Evolutionary conservation across 2,888 invertebrate genomes (phyloP).

Genomic region (Celastrina argiolus): DNA sequence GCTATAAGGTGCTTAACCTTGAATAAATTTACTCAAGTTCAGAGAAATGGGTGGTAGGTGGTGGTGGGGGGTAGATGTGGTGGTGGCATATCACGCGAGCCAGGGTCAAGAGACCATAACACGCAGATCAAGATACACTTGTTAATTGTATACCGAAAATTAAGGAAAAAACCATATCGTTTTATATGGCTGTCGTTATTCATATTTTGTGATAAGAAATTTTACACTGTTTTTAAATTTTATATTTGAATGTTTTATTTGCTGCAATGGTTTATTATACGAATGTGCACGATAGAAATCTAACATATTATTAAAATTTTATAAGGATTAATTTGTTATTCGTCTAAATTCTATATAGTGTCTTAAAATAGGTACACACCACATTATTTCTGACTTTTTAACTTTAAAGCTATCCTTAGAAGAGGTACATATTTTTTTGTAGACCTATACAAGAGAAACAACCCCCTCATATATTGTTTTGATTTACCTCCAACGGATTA

Average conservation of each 20-base stretch:
- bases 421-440: too few species aligned
- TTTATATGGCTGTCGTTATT: not conserved
- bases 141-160: slow-evolving; percentile 19
- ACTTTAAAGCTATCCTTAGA: too few species aligned
- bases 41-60: slow-evolving; percentile 28
- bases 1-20: slow-evolving; percentile 41
- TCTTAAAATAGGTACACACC: too few species aligned
- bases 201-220: not conserved
- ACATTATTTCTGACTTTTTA: too few species aligned
- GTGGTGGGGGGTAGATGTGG: not conserved
- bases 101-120: slow-evolving; percentile 19
- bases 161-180: not conserved
- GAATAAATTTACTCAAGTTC: slow-evolving; percentile 42
- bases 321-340: too few species aligned
- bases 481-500: too few species aligned
- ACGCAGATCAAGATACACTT: slow-evolving; percentile 18
- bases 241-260: not conserved
- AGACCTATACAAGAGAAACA: too few species aligned
- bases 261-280: too few species aligned
- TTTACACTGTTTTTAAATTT: not conserved
- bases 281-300: too few species aligned
- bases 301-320: too few species aligned
- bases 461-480: too few species aligned
- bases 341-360: too few species aligned
- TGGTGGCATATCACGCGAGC: slow-evolving; percentile 46